Evolutionary conservation across 2,888 invertebrate species (phyloP), one percentile per base, ranked within the genome.

Genomic region (Litoditis marina): DNA sequence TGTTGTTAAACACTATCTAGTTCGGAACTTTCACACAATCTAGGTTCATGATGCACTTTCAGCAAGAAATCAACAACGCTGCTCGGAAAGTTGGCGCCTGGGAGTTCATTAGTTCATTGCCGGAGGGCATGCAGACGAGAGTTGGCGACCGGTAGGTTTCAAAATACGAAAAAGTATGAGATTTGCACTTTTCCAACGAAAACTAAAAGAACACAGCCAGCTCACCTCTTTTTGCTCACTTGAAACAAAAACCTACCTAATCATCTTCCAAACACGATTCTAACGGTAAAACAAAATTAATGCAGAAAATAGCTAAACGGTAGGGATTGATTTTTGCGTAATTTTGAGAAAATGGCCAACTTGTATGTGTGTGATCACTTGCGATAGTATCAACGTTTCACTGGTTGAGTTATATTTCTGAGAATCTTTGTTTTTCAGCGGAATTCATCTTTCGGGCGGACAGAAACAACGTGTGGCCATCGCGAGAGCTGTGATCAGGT

Each of bases 381-480:
- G n/a, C n/a, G n/a, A n/a, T n/a, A n/a, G n/a, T n/a, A n/a, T n/a
- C n/a, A n/a, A n/a, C n/a, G n/a, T n/a, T n/a, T n/a, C n/a, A n/a
- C n/a, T n/a, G n/a, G n/a, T n/a, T n/a, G n/a, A n/a, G n/a, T n/a
- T n/a, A n/a, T n/a, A n/a, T n/a, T n/a, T n/a, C n/a, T n/a, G n/a
- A n/a, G n/a, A n/a, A n/a, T n/a, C n/a, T 19, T 47, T 19, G 27
- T 2, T 22, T 55, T 61, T 57, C 63, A 68, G 76, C 53, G 76
- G 76, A 16, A 63, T 68, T 16, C 73, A 73, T 47, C 28, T 73
- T 4, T 73, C 73, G 3, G 80, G 80, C 7, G 80, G 80, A n/a
- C 80, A 80, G 62, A 80, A 80, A 51, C 80, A 81, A 36, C 66
- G 80, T 44, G 80, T 80, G 7, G 80, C 80, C 28, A 80, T 80